Conservation (phyloP, 2,888 invertebrate genomes). For the Sepioteuthis lessoniana region DNA sequence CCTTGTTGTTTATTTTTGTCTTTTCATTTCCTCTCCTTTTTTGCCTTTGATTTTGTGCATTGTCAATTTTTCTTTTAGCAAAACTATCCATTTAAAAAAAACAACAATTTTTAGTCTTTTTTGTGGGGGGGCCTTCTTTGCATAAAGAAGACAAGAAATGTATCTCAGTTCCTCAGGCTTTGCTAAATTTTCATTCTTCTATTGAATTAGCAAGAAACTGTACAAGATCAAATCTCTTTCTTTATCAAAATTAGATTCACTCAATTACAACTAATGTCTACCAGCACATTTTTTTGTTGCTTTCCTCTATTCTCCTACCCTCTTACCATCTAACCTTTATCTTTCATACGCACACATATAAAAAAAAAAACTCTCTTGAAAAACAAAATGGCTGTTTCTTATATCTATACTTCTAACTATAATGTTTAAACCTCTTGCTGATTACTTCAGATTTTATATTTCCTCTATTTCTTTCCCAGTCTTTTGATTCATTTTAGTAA, state of each 20-base stretch:
- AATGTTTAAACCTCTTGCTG: background rate
- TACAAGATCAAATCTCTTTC: slow-evolving; percentile 33
- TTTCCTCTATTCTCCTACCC: background rate
- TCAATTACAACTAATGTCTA: slow-evolving; percentile 23
- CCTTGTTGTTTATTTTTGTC: too few relatives aligned
- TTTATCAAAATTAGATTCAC: slow-evolving; percentile 33
- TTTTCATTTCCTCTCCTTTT: too few relatives aligned
- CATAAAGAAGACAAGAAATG: background rate
- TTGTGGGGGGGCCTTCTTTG: background rate
- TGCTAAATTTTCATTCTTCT: slow-evolving; percentile 2
- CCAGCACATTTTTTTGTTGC: background rate
- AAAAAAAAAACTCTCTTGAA: background rate
- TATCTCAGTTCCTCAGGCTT: background rate
- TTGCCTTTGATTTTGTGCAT: too few relatives aligned
- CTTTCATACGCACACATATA: background rate
- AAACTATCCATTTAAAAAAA: too few relatives aligned
- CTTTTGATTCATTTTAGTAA: background rate
- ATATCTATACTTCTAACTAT: background rate
- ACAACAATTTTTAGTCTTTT: background rate
- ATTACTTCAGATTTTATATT: background rate
- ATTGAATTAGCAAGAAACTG: slow-evolving; percentile 33
- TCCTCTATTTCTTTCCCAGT: background rate
- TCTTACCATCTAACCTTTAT: background rate
- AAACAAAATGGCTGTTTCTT: background rate
- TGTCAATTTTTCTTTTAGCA: background rate